Percentiles rank a stretch among this genome's conserved stretches.
phyloP scores from a whole-genome alignment of 2,797 vertebrate species.

The Cyprinella venusta region DNA sequence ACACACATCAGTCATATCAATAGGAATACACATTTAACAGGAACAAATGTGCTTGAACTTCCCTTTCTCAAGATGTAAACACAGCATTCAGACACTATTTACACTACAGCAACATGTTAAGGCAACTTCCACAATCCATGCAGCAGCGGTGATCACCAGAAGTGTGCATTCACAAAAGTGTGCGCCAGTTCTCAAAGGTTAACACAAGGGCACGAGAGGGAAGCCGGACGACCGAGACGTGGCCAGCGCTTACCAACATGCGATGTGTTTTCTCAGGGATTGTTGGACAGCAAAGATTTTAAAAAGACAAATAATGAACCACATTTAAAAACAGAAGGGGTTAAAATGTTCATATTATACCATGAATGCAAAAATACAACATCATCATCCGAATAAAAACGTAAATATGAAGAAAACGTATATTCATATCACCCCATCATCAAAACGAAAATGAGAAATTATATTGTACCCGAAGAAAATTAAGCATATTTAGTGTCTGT shows the following conservation, averaged over 20 bases:
- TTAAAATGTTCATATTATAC: neutral
- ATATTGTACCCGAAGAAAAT: neutral
- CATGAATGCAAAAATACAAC: conserved; percentile 38
- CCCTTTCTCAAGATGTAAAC: conserved; percentile 33
- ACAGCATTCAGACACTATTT: conserved; percentile 13
- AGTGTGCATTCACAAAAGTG: neutral
- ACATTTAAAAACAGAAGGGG: conserved; percentile 30
- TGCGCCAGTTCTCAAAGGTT: conserved; percentile 24
- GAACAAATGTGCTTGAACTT: conserved; percentile 41
- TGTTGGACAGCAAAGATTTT: neutral
- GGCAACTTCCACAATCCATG: conserved; percentile 29
- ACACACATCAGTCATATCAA: conserved; percentile 19
- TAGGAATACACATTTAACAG: conserved; percentile 10
- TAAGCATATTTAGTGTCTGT: neutral
- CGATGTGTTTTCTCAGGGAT: neutral
- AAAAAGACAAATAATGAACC: conserved; percentile 7
- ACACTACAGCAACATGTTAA: conserved; percentile 28
- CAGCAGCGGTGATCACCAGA: conserved; percentile 11
- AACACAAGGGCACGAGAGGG: neutral
- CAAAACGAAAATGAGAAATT: neutral
- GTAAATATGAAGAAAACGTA: neutral
- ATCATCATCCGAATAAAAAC: neutral
- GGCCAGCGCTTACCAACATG: neutral
- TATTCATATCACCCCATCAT: neutral
- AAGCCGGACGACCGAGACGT: neutral